These are phyloP conservation scores for Beroe ovata DNA, from an alignment of 37 sponge, comb jelly and placozoan genomes.

Conservation along the genomic window DNA sequence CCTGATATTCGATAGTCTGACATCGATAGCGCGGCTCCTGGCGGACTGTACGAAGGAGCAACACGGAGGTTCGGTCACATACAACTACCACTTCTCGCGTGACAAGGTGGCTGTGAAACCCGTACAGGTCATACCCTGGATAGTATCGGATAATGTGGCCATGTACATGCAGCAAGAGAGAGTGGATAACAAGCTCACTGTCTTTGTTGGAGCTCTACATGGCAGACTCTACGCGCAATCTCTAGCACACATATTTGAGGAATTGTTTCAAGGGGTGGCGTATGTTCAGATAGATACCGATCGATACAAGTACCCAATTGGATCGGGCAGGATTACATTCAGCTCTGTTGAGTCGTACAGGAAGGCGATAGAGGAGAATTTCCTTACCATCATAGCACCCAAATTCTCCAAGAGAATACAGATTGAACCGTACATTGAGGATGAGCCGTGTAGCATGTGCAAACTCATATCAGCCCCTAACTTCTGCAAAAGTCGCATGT, in stretches of 20 bases:
- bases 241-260: slow-evolving; percentile 52
- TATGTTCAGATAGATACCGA: slow-evolving; percentile 66
- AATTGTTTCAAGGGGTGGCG: slow-evolving; percentile 45
- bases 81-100: neutral
- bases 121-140: slow-evolving; percentile 51
- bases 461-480: slow-evolving; percentile 31
- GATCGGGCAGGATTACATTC: slow-evolving; percentile 36
- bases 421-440: slow-evolving; percentile 61
- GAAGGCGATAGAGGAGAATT: slow-evolving; percentile 52
- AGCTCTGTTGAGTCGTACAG: slow-evolving; percentile 32
- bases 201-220: slow-evolving; percentile 58
- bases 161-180: slow-evolving; percentile 7
- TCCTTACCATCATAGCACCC: slow-evolving; percentile 45
- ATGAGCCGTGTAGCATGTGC: slow-evolving; percentile 57
- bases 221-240: slow-evolving; percentile 48
- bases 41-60: slow-evolving; percentile 43
- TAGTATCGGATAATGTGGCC: slow-evolving; percentile 20
- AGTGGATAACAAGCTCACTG: slow-evolving; percentile 55
- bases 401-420: slow-evolving; percentile 53
- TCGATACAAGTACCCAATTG: slow-evolving; percentile 53
- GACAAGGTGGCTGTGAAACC: neutral
- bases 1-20: slow-evolving; percentile 23
- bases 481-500: slow-evolving; percentile 58
- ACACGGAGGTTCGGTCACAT: slow-evolving; percentile 63
- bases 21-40: slow-evolving; percentile 24